Evolutionary conservation across 1,140 invertebrate genomes (phyloP), one percentile per base, ranked within the genome.

Genomic region (Dryas iulia): DNA sequence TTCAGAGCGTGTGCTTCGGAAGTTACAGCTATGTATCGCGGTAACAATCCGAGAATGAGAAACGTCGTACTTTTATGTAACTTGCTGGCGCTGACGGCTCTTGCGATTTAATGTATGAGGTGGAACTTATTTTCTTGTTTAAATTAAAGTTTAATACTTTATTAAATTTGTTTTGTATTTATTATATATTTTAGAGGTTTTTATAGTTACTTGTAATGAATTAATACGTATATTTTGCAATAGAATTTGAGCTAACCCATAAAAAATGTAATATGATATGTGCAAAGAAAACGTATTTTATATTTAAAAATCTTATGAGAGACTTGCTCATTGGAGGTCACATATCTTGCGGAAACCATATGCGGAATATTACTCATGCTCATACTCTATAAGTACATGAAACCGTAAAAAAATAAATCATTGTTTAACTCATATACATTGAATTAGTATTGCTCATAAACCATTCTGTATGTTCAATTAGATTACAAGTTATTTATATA

Each of bases 1-100:
- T 91, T 91, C 89, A 91, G 89, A 91, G 87, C 87, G 87, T 91
- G 87, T 89, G 89, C 89, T 91, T 87, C 84, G 86, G 84, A 89
- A 91, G 86, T 91, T 89, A 86, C 81, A 89, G 84, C 84, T 91
- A 91, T 89, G 86, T 91, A 90, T 89, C 88, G 88, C 79, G 83
- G 84, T 86, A 88, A 89, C 86, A 87, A 89, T 87, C 82, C 86
- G 79, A 87, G 84, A 88, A 90, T 84, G 80, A 85, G 84, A 84
- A 81, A 84, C 79, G 76, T 75, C 72, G 74, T 77, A 81, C 82
- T 89, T 89, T 83, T 86, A 85, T 84, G 78, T 83, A 81, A 82
- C 71, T 86, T 84, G 33, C 23, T 14, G 8, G 18, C 12, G 35
- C 18, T 35, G 53, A 21, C 33, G 23, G 35, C 18, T 47, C 14